These are phyloP conservation scores for Halyomorpha halys DNA, from an alignment of 1,140 invertebrate genomes.

Conservation along the genomic window DNA sequence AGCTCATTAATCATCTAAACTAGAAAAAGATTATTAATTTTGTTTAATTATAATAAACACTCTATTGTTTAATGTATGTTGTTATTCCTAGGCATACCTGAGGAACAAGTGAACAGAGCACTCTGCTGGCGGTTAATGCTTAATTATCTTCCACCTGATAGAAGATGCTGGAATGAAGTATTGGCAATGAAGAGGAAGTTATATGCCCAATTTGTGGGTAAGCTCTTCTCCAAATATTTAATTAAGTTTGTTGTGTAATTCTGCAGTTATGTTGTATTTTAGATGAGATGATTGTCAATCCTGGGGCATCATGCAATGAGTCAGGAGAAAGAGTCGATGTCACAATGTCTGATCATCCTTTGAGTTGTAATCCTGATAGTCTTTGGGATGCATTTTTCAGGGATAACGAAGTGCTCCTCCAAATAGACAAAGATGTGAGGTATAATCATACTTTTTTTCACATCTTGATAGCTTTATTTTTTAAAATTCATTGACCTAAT, in stretches of 20 bases:
- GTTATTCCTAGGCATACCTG: conserved; percentile 54
- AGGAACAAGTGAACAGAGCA: conserved; percentile 62
- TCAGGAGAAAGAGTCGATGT: conserved; percentile 41
- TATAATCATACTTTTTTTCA: conserved; percentile 32
- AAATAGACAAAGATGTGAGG: conserved; percentile 96
- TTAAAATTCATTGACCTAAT: no score
- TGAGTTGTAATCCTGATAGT: conserved; percentile 88
- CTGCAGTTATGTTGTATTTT: conserved; percentile 31
- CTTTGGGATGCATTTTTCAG: conserved; percentile 90
- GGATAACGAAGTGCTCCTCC: conserved; percentile 90
- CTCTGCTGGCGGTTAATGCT: conserved; percentile 74
- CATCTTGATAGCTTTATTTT: background rate
- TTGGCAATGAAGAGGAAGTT: conserved; percentile 58
- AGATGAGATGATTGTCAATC: conserved; percentile 75
- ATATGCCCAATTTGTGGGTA: conserved; percentile 76
- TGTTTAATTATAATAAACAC: no score
- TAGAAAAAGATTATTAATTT: no score
- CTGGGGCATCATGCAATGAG: conserved; percentile 45
- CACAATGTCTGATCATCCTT: conserved; percentile 64
- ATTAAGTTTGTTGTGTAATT: background rate
- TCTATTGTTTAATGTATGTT: conserved; percentile 18
- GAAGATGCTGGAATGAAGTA: conserved; percentile 50
- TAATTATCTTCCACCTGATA: conserved; percentile 64
- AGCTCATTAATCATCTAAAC: no score
- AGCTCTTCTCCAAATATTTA: conserved; percentile 30